Base-by-base conservation (phyloP, 2,888 invertebrate genomes). In the Griposia aprilina region DNA sequence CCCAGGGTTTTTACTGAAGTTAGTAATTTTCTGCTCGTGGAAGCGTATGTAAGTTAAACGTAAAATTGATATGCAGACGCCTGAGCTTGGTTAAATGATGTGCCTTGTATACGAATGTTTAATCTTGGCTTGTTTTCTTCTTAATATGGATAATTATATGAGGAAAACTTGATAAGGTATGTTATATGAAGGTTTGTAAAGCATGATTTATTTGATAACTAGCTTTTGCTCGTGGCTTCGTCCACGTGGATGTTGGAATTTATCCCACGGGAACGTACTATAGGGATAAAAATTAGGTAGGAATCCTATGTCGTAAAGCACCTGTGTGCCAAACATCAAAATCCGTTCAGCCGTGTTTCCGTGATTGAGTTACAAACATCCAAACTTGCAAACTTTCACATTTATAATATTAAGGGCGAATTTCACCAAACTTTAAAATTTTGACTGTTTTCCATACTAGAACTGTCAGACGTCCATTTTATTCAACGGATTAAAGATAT, bases 11-110 rank as follows among this genome's bases (percentile, higher is more conserved):
- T 59, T 26, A 50, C 2, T n/a, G 36, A 50, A 17, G 6, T 50
- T 36, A 65, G 63, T 41, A 41, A 78, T 10, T 69, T 36, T 68
- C 68, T 65, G 65, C n/a, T 70, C n/a, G 3, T 23, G 11, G n/a
- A 7, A 78, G 55, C 50, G 48, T 68, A 45, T 48, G 15, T 50
- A 48, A 23, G 26, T 17, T 52, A 15, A 52, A 30, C 13, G 30
- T 63, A 15, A 59, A 20, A 48, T 55, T 52, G 23, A 57, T 57
- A 69, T 26, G 41, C 23, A 65, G 78, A 62, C 15, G 60, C 15
- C 57, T 50, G 63, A 55, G 48, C 52, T 57, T 63, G 55, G n/a
- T 30, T 78, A 70, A 78, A 2, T 36, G 30, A 36, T 36, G 30
- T 36, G 30, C 30, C 41, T 52, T 60, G 45, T 80, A 72, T 59